Percentiles rank a stretch among this genome's conserved stretches.
Evolutionary conservation across 2,113 vertebrate species (phyloP).

Genomic region (Mirounga angustirostris): DNA sequence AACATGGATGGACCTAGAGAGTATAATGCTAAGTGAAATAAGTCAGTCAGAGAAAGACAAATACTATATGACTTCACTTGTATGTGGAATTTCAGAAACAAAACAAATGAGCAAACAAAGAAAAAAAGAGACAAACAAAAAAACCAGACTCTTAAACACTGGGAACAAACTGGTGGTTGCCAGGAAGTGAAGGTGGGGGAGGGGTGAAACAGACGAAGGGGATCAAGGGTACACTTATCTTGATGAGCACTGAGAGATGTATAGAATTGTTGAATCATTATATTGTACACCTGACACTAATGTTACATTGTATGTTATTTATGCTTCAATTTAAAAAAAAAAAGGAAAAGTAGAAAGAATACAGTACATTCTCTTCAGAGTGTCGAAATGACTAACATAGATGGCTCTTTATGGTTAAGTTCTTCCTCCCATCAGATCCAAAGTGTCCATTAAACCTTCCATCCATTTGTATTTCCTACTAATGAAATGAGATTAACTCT

Average conservation of each 20-base stretch:
- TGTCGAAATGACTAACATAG: not conserved
- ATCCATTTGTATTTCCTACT: slow-evolving; percentile 26
- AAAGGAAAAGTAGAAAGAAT: not conserved
- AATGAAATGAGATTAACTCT: not conserved
- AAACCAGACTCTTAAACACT: not conserved
- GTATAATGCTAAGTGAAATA: not conserved
- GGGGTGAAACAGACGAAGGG: not conserved
- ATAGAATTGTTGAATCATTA: not conserved
- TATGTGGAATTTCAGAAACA: not conserved
- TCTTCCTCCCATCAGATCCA: not conserved
- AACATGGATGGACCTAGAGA: not conserved
- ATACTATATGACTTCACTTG: not conserved
- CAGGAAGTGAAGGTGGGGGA: not conserved
- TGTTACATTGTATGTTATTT: not conserved
- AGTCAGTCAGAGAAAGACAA: not conserved
- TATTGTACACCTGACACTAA: not conserved
- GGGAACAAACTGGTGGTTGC: not conserved
- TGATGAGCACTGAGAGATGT: not conserved
- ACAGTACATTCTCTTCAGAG: not conserved
- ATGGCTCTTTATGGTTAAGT: not conserved
- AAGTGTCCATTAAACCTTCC: not conserved
- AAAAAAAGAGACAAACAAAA: not conserved
- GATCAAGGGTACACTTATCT: not conserved
- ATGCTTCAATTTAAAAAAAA: not conserved
- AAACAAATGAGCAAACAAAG: not conserved